A percentile compares a stretch with the other conserved stretches of the same genome.
phyloP scores from a whole-genome alignment of 2,113 vertebrate genomes.

The Myiozetetes cayanensis region DNA sequence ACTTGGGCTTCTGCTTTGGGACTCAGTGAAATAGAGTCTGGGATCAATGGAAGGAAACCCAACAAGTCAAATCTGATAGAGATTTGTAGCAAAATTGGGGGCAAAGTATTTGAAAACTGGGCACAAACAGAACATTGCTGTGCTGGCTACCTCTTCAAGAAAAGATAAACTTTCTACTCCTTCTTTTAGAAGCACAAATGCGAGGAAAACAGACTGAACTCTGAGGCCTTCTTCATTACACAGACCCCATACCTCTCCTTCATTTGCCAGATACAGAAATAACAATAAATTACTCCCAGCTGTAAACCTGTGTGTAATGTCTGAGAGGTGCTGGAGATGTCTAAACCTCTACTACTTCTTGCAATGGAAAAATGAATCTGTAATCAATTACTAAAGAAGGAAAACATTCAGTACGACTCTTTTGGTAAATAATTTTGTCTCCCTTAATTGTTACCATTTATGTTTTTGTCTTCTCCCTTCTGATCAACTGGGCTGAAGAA shows the following conservation, averaged over 20 bases:
- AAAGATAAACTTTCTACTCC: not conserved
- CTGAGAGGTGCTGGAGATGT: not conserved
- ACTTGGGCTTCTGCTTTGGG: not conserved
- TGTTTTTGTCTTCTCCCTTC: slow-evolving; percentile 41
- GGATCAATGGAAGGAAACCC: not conserved
- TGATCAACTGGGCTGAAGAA: slow-evolving; percentile 33
- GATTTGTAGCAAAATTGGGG: not conserved
- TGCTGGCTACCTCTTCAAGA: not conserved
- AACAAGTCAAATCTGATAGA: not conserved
- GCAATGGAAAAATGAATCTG: not conserved
- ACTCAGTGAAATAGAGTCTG: not conserved
- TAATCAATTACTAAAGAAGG: not conserved
- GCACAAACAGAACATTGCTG: not conserved
- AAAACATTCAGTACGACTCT: not conserved
- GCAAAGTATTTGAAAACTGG: not conserved
- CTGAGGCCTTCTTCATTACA: not conserved
- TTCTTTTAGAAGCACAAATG: not conserved
- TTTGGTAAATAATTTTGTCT: slow-evolving; percentile 40
- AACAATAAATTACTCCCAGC: not conserved
- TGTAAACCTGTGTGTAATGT: not conserved
- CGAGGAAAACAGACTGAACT: not conserved
- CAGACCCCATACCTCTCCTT: not conserved
- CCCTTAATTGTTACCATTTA: slow-evolving; percentile 45
- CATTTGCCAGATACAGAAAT: not conserved
- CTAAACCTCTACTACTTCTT: not conserved